Percentiles rank a stretch among this genome's conserved stretches.
phyloP scores from a whole-genome alignment of 2,113 vertebrate genomes.

The Sturnira hondurensis region DNA sequence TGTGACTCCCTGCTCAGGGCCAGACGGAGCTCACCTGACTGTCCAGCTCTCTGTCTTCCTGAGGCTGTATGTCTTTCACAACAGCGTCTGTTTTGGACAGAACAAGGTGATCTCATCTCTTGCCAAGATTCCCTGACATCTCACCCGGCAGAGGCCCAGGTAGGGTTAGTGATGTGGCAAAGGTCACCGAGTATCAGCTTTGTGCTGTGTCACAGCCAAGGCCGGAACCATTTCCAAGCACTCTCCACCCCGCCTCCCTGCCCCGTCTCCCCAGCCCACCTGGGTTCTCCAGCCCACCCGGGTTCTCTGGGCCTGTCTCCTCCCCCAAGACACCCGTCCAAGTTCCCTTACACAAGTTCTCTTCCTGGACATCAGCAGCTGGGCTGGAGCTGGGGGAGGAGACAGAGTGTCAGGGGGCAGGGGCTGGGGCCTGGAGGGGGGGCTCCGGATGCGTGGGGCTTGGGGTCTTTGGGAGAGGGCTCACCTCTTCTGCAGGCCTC shows the following conservation, averaged over 20 bases:
- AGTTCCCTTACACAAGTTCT: neutral
- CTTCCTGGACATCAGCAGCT: fast-evolving
- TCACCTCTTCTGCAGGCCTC: neutral
- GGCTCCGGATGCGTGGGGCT: fast-evolving
- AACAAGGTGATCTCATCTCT: neutral
- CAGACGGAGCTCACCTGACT: neutral
- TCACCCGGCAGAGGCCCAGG: neutral
- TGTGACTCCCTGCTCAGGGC: neutral
- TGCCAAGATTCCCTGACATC: neutral
- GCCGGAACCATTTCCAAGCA: neutral
- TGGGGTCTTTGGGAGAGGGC: neutral
- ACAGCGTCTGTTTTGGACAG: neutral
- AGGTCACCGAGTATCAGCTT: neutral
- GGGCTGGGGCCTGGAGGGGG: too few relatives aligned
- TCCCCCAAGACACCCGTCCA: too few relatives aligned
- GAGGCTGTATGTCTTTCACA: fast-evolving
- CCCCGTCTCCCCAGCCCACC: too few relatives aligned
- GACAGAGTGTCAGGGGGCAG: neutral
- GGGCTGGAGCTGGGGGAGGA: neutral
- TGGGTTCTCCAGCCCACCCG: fast-evolving
- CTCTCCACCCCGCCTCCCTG: fast-evolving
- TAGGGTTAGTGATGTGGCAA: neutral
- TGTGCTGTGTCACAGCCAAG: too few relatives aligned
- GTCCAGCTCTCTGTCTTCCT: neutral
- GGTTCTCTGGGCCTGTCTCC: neutral